These are phyloP conservation scores for Conger conger DNA, from an alignment of 2,113 vertebrate genomes.

Conservation along the genomic window DNA sequence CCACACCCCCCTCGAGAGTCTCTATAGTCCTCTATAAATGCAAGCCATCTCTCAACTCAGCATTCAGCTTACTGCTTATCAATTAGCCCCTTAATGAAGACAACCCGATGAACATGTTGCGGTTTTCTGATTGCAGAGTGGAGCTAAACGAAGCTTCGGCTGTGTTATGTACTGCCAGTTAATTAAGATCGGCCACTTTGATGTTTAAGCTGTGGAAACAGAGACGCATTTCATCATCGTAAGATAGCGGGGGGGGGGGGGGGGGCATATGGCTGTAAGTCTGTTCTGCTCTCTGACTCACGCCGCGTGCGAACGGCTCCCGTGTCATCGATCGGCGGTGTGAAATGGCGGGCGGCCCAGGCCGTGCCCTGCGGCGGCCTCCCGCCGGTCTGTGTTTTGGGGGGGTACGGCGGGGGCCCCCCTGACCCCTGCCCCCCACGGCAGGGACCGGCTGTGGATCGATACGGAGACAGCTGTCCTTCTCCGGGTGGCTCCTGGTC, in stretches of 20 bases:
- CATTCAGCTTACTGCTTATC: too few relatives aligned
- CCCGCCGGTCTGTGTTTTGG: not conserved
- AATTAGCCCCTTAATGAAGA: too few relatives aligned
- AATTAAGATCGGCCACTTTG: not conserved
- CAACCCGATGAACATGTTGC: too few relatives aligned
- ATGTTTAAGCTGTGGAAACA: not conserved
- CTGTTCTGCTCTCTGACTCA: not conserved
- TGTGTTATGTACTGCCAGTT: not conserved
- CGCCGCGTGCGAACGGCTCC: not conserved
- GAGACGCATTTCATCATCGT: not conserved
- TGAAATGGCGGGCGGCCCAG: not conserved
- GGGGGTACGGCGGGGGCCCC: not conserved
- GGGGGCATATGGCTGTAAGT: not conserved
- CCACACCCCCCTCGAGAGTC: too few relatives aligned
- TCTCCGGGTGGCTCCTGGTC: not conserved
- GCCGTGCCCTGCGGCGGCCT: not conserved
- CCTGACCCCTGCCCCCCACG: constrained; percentile 19
- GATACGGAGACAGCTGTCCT: constrained; percentile 19
- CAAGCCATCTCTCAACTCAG: too few relatives aligned
- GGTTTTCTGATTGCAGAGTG: not conserved
- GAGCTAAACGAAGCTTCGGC: not conserved
- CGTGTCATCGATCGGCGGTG: not conserved
- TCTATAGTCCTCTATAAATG: too few relatives aligned
- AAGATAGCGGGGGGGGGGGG: not conserved
- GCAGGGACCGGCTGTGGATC: constrained; percentile 29